Percentiles rank a stretch among this genome's conserved stretches.
These are phyloP conservation scores for Microcebus tavaratra DNA, from an alignment of 2,113 vertebrate species.

Conservation along the genomic window DNA sequence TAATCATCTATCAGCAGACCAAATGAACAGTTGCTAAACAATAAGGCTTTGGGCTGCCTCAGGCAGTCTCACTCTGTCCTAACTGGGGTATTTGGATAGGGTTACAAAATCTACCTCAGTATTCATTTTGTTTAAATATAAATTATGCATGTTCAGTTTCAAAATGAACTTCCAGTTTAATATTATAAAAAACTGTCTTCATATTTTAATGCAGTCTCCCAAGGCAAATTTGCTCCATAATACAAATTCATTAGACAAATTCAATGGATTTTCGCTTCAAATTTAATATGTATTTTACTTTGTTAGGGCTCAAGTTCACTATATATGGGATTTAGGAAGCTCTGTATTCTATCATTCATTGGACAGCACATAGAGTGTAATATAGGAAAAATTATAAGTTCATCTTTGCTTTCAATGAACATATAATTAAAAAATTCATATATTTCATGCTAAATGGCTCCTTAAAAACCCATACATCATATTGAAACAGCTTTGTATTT, in stretches of 20 bases:
- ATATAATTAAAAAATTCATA: slow-evolving; percentile 26
- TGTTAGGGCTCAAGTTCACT: slow-evolving; percentile 40
- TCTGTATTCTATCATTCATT: not conserved
- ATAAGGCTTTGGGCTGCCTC: not conserved
- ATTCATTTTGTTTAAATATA: slow-evolving; percentile 51
- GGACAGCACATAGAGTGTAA: not conserved
- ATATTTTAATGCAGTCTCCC: slow-evolving; percentile 40
- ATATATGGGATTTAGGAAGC: slow-evolving; percentile 35
- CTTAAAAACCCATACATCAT: slow-evolving; percentile 31
- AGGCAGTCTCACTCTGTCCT: not conserved
- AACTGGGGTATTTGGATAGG: not conserved
- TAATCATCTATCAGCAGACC: not conserved
- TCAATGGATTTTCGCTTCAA: slow-evolving; percentile 10
- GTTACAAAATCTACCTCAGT: not conserved
- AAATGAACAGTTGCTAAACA: not conserved
- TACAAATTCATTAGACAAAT: slow-evolving; percentile 54
- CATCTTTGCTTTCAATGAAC: slow-evolving; percentile 16
- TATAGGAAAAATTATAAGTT: not conserved
- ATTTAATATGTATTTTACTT: slow-evolving; percentile 44
- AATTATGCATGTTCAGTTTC: slow-evolving; percentile 27
- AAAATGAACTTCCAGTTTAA: slow-evolving; percentile 49
- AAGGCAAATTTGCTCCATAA: slow-evolving; percentile 47
- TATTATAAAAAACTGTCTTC: slow-evolving; percentile 45
- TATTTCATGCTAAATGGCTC: not conserved
- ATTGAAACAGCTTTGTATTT: not conserved